Evolutionary conservation across 1,140 invertebrate genomes (phyloP), one percentile per base, ranked within the genome.

Genomic region (Zaprionus camerounensis): DNA sequence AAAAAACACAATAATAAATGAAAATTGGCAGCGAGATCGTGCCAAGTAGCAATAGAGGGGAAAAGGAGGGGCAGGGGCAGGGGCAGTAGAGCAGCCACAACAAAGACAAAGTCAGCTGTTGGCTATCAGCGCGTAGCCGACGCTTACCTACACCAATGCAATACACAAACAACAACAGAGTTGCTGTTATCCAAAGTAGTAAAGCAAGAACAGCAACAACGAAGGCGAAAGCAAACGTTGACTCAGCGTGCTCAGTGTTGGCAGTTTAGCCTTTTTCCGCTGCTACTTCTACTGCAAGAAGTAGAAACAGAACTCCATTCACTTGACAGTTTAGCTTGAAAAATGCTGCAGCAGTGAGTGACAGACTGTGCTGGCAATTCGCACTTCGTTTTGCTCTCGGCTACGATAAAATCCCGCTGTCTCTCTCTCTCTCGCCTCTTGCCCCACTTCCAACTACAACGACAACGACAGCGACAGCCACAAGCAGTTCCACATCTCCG

Each of bases 401-500:
- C 41, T 46, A 70, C 74, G 82, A 84, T 81, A 84, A 81, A 44
- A 58, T 68, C 68, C 31, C 65, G 12, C 31, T 22, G 3, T 41
- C 31, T 41, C 31, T 34, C 31, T 20, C 20, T 22, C 26, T 51
- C 46, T 49, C 46, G 46, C 2, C 24, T 26, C 7, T 17, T 51
- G 22, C 53, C 59, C 59, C 57, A n/a, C 46, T 11, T 55, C 61
- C 66, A 22, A 15, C 24, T 28, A 13, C 49, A 53, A 7, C 28
- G 6, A 46, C 41, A 36, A 2, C 56, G 7, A 34, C 1, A 36
- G 26, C 3, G 24, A 7, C 28, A 31, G 28, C 28, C 28, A 31
- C 28, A 31, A 31, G 34, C 57, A 17, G 24, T 41, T 34, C 31
- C 24, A 31, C 49, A 31, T 64, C 41, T 24, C 12, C 55, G 55